These are phyloP conservation scores for Zaprionus vittiger DNA, from an alignment of 1,140 invertebrate species.

Conservation along the genomic window DNA sequence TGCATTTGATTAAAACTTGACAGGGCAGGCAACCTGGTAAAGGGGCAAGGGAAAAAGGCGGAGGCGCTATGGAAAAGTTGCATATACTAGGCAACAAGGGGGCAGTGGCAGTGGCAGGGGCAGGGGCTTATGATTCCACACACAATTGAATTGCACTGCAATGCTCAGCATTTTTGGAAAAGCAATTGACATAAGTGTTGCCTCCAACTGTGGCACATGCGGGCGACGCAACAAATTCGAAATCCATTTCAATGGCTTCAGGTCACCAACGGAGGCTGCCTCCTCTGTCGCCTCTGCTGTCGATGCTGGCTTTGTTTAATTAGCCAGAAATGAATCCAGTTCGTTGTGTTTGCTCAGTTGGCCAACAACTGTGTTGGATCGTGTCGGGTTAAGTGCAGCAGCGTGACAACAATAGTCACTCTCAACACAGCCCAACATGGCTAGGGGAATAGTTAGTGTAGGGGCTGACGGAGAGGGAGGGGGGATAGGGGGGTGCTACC, in stretches of 20 bases:
- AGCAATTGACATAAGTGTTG: slow-evolving; percentile 7
- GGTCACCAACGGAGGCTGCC: neutral
- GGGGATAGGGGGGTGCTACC: slow-evolving; percentile 1
- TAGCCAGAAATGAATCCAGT: slow-evolving; percentile 31
- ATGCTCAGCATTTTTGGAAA: slow-evolving; percentile 14
- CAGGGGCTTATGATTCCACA: slow-evolving; percentile 2
- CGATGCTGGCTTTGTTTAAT: slow-evolving; percentile 28
- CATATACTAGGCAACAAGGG: too few relatives aligned
- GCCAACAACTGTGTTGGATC: slow-evolving; percentile 9
- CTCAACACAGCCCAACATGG: neutral
- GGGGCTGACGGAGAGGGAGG: neutral
- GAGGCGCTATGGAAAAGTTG: slow-evolving; percentile 3
- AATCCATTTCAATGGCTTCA: slow-evolving; percentile 45
- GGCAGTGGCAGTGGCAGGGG: too few relatives aligned
- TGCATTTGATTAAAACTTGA: slow-evolving; percentile 80
- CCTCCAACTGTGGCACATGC: slow-evolving; percentile 38
- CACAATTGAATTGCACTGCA: slow-evolving; percentile 17
- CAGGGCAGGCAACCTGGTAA: slow-evolving; percentile 13
- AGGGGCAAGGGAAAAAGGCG: neutral
- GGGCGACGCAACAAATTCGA: slow-evolving; percentile 64
- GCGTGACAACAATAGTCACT: slow-evolving; percentile 40
- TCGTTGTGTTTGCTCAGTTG: neutral
- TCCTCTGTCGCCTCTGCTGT: neutral
- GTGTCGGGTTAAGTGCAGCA: slow-evolving; percentile 38
- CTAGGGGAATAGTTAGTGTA: neutral